Evolutionary conservation across 2,888 invertebrate genomes (phyloP).

Genomic region (Crossocerus cetratus): DNA sequence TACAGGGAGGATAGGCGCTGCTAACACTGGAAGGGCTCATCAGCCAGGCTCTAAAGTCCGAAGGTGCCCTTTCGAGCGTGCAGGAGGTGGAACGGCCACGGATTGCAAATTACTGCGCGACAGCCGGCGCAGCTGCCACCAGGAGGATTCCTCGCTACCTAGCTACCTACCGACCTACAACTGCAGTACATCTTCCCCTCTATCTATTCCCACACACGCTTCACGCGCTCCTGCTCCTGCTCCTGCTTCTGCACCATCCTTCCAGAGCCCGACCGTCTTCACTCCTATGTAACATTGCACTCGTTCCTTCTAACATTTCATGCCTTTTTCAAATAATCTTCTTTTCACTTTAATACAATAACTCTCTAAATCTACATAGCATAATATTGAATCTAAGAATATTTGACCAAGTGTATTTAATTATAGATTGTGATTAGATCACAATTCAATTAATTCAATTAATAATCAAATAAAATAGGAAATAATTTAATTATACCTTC

Average conservation of each 20-base stretch:
- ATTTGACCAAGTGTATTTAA: no score
- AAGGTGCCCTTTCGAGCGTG: constrained; percentile 29
- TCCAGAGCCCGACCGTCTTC: neutral
- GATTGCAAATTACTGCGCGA: constrained; percentile 45
- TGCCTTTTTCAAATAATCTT: no score
- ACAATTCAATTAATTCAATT: no score
- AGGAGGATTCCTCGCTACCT: constrained; percentile 41
- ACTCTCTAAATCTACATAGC: no score
- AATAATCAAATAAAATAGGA: no score
- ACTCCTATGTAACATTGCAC: no score
- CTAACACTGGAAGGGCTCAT: constrained; percentile 28
- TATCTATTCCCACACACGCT: no score
- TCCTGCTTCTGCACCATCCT: neutral
- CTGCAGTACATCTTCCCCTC: constrained; percentile 31
- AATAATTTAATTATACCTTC: no score
- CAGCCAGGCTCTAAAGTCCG: constrained; percentile 6
- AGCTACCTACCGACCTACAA: constrained; percentile 36
- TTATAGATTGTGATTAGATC: no score
- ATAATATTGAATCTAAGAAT: no score
- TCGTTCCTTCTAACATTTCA: no score
- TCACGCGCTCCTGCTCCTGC: neutral
- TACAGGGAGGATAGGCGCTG: constrained; percentile 5
- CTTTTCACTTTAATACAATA: no score
- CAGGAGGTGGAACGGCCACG: constrained; percentile 29
- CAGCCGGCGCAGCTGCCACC: constrained; percentile 40